Conservation (phyloP, 1,140 invertebrate species). For the Drosophila orena region DNA sequence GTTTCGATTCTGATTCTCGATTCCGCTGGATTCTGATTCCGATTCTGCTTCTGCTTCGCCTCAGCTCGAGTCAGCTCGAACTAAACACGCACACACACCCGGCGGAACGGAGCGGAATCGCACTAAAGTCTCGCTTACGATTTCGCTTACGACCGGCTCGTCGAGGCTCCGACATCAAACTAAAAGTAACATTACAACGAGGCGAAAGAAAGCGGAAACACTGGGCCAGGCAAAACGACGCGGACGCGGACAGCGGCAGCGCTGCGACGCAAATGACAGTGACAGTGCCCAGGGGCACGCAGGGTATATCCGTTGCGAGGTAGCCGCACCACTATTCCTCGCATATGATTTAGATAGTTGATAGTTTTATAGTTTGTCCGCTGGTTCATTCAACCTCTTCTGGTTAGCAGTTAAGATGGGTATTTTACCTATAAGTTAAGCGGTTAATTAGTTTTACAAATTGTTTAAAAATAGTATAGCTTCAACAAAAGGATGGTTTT, state of each 20-base stretch:
- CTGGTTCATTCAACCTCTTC: background rate
- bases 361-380: too few species aligned
- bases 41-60: constrained; percentile 33
- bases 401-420: background rate
- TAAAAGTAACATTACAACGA: constrained; percentile 82
- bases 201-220: constrained; percentile 80
- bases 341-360: background rate
- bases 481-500: too few species aligned
- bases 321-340: background rate
- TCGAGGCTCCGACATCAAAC: constrained; percentile 77
- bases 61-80: constrained; percentile 70
- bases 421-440: too few species aligned
- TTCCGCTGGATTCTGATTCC: constrained; percentile 17
- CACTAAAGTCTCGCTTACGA: constrained; percentile 82
- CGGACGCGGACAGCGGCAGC: constrained; percentile 56
- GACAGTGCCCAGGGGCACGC: constrained; percentile 51
- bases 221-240: constrained; percentile 71
- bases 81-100: constrained; percentile 57
- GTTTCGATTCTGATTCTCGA: constrained; percentile 69
- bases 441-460: too few species aligned
- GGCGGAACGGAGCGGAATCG: constrained; percentile 72
- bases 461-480: too few species aligned
- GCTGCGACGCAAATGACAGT: constrained; percentile 75
- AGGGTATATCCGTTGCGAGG: constrained; percentile 19
- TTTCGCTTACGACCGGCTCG: constrained; percentile 79